phyloP scores from a whole-genome alignment of 1,140 invertebrate genomes.

The Reticulitermes speratus region DNA sequence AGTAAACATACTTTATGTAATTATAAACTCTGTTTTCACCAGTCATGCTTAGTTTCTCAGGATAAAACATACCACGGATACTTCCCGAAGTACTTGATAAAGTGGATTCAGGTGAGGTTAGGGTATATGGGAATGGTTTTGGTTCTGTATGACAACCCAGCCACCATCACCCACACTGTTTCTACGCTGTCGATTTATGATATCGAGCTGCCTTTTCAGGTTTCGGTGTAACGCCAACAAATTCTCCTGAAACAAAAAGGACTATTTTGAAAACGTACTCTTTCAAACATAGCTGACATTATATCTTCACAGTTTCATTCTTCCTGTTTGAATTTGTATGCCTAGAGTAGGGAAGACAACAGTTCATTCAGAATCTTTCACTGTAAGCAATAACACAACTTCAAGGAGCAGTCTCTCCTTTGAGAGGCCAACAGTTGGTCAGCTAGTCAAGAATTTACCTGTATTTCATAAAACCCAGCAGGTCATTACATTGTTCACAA shows the following conservation, averaged over 20 bases:
- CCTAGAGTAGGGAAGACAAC: too few species aligned
- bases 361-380: too few species aligned
- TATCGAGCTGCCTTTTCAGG: slow-evolving; percentile 26
- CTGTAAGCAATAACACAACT: too few species aligned
- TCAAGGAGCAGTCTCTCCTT: too few species aligned
- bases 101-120: slow-evolving; percentile 9
- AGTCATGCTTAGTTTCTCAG: background rate
- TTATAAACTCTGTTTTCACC: background rate
- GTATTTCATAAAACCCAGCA: too few species aligned
- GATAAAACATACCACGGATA: background rate
- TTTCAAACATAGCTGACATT: background rate
- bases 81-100: background rate
- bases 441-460: too few species aligned
- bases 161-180: slow-evolving; percentile 23
- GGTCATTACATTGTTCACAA: too few species aligned
- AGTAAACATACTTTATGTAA: background rate
- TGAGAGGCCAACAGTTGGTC: too few species aligned
- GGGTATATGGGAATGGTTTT: slow-evolving; percentile 25
- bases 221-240: slow-evolving; percentile 30
- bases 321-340: too few species aligned
- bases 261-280: too few species aligned
- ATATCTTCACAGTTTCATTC: background rate
- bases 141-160: slow-evolving; percentile 24
- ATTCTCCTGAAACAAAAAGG: slow-evolving; percentile 20
- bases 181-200: slow-evolving; percentile 20